Evolutionary conservation across 2,797 vertebrate genomes (phyloP).

Genomic region (Molossus molossus): DNA sequence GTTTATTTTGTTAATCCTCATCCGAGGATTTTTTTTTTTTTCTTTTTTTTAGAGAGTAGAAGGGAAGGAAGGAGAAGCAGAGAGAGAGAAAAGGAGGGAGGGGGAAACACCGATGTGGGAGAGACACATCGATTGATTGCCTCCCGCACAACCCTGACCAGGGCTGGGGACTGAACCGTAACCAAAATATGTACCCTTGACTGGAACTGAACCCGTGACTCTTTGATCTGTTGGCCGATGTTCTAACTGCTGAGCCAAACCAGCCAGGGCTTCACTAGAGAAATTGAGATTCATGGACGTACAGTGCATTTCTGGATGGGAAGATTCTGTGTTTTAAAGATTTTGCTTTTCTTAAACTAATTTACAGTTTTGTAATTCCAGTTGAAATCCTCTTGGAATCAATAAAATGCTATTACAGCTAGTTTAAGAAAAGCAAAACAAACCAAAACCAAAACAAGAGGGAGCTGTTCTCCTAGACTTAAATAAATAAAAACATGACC

Average conservation of each 20-base stretch:
- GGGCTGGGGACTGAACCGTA: no score
- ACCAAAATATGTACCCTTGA: no score
- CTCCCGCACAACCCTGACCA: no score
- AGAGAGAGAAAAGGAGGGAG: no score
- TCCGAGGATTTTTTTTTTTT: no score
- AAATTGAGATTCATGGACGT: neutral
- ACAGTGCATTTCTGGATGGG: neutral
- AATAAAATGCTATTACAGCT: constrained; percentile 32
- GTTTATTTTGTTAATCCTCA: neutral
- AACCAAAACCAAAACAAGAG: neutral
- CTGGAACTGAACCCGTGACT: no score
- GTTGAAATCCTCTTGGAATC: constrained; percentile 43
- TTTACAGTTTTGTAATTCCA: neutral
- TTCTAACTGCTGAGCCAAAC: no score
- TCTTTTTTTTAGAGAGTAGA: no score
- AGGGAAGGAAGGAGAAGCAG: no score
- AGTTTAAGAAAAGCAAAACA: neutral
- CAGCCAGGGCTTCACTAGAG: neutral
- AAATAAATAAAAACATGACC: neutral
- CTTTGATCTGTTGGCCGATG: no score
- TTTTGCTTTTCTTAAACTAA: constrained; percentile 4
- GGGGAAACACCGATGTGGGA: no score
- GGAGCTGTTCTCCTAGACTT: neutral
- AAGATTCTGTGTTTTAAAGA: constrained; percentile 43
- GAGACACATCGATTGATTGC: no score